Conservation (phyloP, 1,140 invertebrate genomes). For the Lutraria rhynchaena region DNA sequence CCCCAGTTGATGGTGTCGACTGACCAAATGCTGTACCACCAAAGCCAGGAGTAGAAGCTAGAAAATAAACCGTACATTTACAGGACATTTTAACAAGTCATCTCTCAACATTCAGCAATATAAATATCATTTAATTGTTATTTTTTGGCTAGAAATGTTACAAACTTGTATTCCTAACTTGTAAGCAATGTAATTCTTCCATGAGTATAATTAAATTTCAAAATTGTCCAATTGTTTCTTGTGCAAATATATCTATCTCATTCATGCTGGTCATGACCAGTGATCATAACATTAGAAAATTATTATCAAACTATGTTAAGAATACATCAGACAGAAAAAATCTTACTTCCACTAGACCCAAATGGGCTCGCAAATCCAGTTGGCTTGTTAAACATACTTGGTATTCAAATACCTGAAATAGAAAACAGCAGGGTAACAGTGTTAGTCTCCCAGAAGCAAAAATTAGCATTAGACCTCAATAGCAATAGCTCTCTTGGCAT, state of each 20-base stretch:
- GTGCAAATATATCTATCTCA: not conserved
- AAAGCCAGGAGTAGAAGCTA: conserved; percentile 36
- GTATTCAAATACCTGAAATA: not conserved
- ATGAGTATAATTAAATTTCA: not conserved
- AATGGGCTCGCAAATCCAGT: conserved; percentile 37
- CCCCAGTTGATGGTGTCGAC: conserved; percentile 39
- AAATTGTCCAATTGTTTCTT: too few relatives aligned
- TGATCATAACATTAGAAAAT: not conserved
- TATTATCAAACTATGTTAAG: not conserved
- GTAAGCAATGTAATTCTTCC: not conserved
- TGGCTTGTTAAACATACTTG: conserved; percentile 26
- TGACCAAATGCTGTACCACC: conserved; percentile 39
- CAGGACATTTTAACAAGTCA: too few relatives aligned
- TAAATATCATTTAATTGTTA: not conserved
- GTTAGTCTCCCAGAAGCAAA: not conserved
- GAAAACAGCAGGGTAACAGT: not conserved
- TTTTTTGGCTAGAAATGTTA: not conserved
- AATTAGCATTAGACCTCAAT: not conserved
- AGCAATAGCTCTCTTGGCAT: not conserved
- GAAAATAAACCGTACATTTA: not conserved
- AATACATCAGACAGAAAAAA: not conserved
- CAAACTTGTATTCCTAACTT: not conserved
- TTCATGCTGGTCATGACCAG: not conserved
- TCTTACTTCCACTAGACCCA: not conserved
- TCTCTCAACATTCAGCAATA: not conserved